Base-by-base conservation (phyloP, 1,140 invertebrate species). In the Drosophila nebulosa region DNA sequence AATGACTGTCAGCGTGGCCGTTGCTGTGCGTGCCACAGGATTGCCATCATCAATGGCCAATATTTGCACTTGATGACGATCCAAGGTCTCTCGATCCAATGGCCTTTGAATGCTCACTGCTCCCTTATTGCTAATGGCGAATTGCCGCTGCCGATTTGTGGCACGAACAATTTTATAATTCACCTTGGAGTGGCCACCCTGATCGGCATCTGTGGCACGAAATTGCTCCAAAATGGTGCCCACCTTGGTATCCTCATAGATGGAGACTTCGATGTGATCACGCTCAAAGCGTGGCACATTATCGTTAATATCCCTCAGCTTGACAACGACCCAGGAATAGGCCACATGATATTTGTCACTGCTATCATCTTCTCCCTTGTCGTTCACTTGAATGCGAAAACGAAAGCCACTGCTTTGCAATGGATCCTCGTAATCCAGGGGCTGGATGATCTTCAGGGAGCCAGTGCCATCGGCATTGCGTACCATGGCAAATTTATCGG, bases 401-500 rank as follows among this genome's bases (percentile, higher is more conserved):
- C 93, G 91, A 69, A 94, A 94, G 14, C 94, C 94, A 69, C 93
- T 92, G 46, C 93, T 93, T 74, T 94, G 93, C 62, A 93, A 84
- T 7, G 91, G 91, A 90, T 94, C 93, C 89, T 94, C 94, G 71
- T 92, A 94, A 86, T 94, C 94, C 12, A 94, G 83, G 0, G 93
- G 93, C 78, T 94, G 94, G 26, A 94, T 93, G 58, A 95, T 94
- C 90, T 94, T 94, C n/a, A 95, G 90, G 0, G 94, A 95, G 3
- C 94, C 94, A 0, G 94, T 94, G 1, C 94, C 94, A 81, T 95
- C 94, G 58, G 92, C 93, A 78, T 95, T 95, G 24, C 93, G 92
- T 3, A 94, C 93, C 94, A 95, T 95, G 12, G 93, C 93, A 80
- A 95, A 95, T 76, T 94, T 94, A 63, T 95, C 94, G 7, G 94